Percentiles rank a stretch among this genome's conserved stretches.
These are phyloP conservation scores for Pristionchus mayeri DNA, from an alignment of 2,888 invertebrate genomes.

Conservation along the genomic window DNA sequence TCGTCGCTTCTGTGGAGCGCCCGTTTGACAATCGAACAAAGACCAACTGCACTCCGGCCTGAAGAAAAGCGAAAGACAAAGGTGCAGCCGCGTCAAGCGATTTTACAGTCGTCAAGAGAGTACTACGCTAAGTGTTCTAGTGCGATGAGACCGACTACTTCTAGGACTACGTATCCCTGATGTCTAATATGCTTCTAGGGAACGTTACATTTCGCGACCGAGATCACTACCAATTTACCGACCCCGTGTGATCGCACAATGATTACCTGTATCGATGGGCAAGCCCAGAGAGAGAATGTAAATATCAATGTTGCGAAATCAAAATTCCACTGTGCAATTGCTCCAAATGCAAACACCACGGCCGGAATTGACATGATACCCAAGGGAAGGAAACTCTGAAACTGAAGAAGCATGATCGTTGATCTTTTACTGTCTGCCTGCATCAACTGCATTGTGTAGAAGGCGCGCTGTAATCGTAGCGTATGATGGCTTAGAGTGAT, in stretches of 20 bases:
- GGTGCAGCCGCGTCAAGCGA: too few relatives aligned
- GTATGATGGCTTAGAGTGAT: neutral
- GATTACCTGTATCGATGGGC: neutral
- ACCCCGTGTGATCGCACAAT: too few relatives aligned
- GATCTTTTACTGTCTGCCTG: neutral
- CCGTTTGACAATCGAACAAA: neutral
- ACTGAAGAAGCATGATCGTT: neutral
- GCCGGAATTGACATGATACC: constrained; percentile 14
- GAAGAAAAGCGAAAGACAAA: neutral
- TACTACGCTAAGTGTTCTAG: too few relatives aligned
- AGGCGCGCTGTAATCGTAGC: neutral
- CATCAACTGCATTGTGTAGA: neutral
- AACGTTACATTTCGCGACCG: too few relatives aligned
- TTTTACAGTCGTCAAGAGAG: too few relatives aligned
- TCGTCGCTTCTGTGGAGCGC: neutral
- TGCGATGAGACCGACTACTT: too few relatives aligned
- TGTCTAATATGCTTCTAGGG: too few relatives aligned
- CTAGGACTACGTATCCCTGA: too few relatives aligned
- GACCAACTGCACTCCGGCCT: constrained; percentile 13
- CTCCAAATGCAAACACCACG: neutral
- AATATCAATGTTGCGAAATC: neutral
- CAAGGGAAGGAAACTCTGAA: neutral
- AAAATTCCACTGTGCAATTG: neutral
- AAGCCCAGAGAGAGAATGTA: neutral
- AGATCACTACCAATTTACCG: too few relatives aligned